Percentiles rank a stretch among this genome's conserved stretches.
Conservation (phyloP, 2,113 vertebrate species). For the Psittacara wagleri region DNA sequence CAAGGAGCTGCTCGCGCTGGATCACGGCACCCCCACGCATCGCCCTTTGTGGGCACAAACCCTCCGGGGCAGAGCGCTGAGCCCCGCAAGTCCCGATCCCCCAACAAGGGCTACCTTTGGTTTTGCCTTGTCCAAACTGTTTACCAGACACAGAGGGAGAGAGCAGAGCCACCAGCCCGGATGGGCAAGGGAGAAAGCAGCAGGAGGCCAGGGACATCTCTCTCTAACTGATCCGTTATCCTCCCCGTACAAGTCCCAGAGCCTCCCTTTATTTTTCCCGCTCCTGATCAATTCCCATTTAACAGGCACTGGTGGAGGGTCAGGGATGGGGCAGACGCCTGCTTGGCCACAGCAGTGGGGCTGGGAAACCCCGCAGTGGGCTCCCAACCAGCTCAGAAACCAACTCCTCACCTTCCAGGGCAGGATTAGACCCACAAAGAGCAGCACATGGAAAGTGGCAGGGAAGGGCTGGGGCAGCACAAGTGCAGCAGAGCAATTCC, state of each 20-base stretch:
- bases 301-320: neutral
- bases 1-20: neutral
- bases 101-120: neutral
- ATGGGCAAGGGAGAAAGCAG: neutral
- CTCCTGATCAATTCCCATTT: neutral
- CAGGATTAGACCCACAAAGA: neutral
- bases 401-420: neutral
- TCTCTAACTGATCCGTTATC: neutral
- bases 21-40: fast-evolving
- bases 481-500: neutral
- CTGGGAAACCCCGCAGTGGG: neutral
- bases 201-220: neutral
- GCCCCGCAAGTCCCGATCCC: neutral
- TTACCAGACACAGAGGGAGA: neutral
- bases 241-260: neutral
- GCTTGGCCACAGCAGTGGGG: neutral
- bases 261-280: fast-evolving
- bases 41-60: neutral
- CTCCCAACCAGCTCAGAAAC: neutral
- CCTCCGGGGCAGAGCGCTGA: neutral
- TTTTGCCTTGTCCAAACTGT: neutral
- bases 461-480: conserved; percentile 33
- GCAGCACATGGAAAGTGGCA: fast-evolving
- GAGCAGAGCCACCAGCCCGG: neutral
- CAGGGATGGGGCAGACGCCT: fast-evolving